Evolutionary conservation across 2,888 invertebrate genomes (phyloP), one percentile per base, ranked within the genome.

Genomic region (Fissipunctia ypsillon): DNA sequence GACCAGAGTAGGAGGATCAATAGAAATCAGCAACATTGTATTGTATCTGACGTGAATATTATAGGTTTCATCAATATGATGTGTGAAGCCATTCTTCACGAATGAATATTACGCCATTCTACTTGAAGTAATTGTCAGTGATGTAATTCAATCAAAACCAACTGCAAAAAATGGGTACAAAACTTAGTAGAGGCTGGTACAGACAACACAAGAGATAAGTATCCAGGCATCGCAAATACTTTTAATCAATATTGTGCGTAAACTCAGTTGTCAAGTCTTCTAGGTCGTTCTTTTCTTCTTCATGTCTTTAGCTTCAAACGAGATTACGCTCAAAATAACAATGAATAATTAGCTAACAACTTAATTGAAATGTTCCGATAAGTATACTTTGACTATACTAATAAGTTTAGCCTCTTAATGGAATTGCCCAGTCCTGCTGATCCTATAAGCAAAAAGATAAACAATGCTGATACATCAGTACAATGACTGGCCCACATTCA

Each of bases 401-500:
- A 43, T 67, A n/a, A n/a, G 19, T n/a, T 12, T n/a, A 16, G 0
- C 0, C 2, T 70, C 59, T 59, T 59, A 60, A 31, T 56, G n/a
- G 59, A 3, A 61, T 45, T 5, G 6, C n/a, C 10, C 25, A 41
- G 19, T 3, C 10, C 5, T 16, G 12, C 10, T 64, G 12, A 35
- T 50, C 41, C 16, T 35, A 28, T 60, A 45, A 35, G 52, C 12
- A 12, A 63, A 54, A 56, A 52, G 0, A 25, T 5, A 28, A 35
- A 35, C 25, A 35, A 59, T 31, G 22, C 10, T 48, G 19, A 28
- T 19, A 10, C 59, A 73, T 50, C 35, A 64, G 38, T 57, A 75
- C 69, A 63, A 88, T 89, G 88, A 89, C 83, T 84, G 1, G 71
- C 50, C 48, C 9, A 83, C 35, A 67, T 80, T 80, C 65, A 67